Evolutionary conservation across 2,888 invertebrate genomes (phyloP), one percentile per base, ranked within the genome.

Genomic region (Philaethria dido): DNA sequence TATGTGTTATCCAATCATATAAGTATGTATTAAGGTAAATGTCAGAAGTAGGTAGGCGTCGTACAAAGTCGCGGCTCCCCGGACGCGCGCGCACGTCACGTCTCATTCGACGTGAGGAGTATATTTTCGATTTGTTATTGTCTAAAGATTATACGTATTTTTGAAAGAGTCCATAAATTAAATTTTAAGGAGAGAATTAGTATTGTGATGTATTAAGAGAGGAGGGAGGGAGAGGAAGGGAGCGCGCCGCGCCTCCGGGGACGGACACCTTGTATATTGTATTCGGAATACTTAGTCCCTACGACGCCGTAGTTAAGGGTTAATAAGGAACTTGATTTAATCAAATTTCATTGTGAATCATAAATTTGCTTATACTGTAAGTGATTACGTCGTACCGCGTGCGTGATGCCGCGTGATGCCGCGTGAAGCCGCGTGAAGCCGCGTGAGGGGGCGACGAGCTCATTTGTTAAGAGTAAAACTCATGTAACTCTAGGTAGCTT

Each of bases 61-160:
- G 44, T n/a, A n/a, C 16, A n/a, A n/a, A n/a, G 16, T n/a, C n/a
- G 14, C 44, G 5, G 44, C n/a, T 47, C 54, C 55, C 55, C 36
- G 1, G 36, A 36, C 36, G 36, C 55, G 33, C 29, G 0, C 29
- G 3, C 14, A n/a, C 14, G 22, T 20, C 14, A 14, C 2, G 29
- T 44, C 44, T 16, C 16, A 8, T 44, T 16, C 44, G 6, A 44
- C 16, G 4, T 16, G 3, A 52, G 29, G n/a, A 52, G 33, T 52
- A 33, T 52, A 52, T 52, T 52, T 54, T 54, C 18, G 18, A 54
- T 54, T 36, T 33, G 33, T 33, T 54, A 36, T 36, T 36, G 36
- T 55, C 55, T 39, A 39, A 22, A 57, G 39, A 39, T 57, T 57
- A n/a, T 22, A 42, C 39, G 55, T 57, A 57, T 57, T 39, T 57